Conservation (phyloP, 2,113 vertebrate genomes). For the Galbula dea region DNA sequence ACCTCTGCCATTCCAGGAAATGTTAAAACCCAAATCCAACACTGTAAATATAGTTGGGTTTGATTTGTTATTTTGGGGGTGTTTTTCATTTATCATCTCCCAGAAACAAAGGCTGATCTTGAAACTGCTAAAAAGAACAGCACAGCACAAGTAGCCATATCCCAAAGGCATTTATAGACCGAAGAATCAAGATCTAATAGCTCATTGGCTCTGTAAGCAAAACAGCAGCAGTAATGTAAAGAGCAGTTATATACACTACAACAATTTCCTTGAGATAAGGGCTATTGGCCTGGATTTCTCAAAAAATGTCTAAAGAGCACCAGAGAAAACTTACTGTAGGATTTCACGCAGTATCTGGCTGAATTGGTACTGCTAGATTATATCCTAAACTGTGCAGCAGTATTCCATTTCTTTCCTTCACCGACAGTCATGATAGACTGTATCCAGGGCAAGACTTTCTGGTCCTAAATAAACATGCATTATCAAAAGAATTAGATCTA, state of each 20-base stretch:
- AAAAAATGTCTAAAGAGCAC: background rate
- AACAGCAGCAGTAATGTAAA: background rate
- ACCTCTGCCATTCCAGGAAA: background rate
- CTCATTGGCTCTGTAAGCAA: background rate
- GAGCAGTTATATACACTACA: background rate
- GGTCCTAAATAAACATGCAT: background rate
- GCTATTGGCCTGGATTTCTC: background rate
- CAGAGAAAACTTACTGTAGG: background rate
- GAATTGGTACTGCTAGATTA: background rate
- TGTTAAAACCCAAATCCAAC: background rate
- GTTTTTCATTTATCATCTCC: background rate
- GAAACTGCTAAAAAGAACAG: background rate
- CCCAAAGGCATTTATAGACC: background rate
- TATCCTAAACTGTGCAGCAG: background rate
- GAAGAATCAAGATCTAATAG: background rate
- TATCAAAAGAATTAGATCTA: background rate
- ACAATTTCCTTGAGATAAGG: background rate
- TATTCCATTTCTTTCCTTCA: background rate
- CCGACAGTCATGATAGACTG: background rate
- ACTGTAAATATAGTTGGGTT: background rate
- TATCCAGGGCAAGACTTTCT: background rate
- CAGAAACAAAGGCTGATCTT: background rate
- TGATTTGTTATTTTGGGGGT: background rate
- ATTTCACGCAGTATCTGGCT: background rate
- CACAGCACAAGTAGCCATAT: background rate